A percentile compares a stretch with the other conserved stretches of the same genome.
These are phyloP conservation scores for Branchellion lobata DNA, from an alignment of 2,888 invertebrate genomes.

Conservation along the genomic window DNA sequence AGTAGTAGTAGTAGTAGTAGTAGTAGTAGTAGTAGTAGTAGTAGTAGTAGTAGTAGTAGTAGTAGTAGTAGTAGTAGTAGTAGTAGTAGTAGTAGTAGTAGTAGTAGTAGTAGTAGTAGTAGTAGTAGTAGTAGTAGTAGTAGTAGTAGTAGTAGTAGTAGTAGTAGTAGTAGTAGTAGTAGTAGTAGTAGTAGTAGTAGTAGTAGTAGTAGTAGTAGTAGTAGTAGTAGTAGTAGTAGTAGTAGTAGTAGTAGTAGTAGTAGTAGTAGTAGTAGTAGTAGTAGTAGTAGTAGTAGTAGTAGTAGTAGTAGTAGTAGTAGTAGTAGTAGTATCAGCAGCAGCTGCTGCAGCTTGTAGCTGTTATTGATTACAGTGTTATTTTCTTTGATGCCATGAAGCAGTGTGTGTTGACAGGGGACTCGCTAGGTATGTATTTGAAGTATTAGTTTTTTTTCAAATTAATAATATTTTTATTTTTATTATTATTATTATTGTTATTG, in stretches of 20 bases:
- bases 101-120: slow-evolving; percentile 40
- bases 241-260: slow-evolving; percentile 27
- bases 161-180: slow-evolving; percentile 35
- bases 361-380: no score
- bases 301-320: slow-evolving; percentile 40
- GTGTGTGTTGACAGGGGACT: no score
- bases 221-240: slow-evolving; percentile 16
- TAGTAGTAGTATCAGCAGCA: slow-evolving; percentile 40
- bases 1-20: no score
- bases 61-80: slow-evolving; percentile 37
- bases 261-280: slow-evolving; percentile 38
- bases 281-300: slow-evolving; percentile 38
- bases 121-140: slow-evolving; percentile 40
- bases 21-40: slow-evolving; percentile 1
- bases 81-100: slow-evolving; percentile 38
- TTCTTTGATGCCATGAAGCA: no score
- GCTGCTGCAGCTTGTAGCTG: no score
- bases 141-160: slow-evolving; percentile 37
- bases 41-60: slow-evolving; percentile 25
- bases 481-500: no score
- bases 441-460: no score
- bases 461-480: no score
- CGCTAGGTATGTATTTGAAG: no score
- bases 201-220: slow-evolving; percentile 32
- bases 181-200: slow-evolving; percentile 33